Evolutionary conservation across 2,888 invertebrate species (phyloP).

Genomic region (Epistrophe eligans): DNA sequence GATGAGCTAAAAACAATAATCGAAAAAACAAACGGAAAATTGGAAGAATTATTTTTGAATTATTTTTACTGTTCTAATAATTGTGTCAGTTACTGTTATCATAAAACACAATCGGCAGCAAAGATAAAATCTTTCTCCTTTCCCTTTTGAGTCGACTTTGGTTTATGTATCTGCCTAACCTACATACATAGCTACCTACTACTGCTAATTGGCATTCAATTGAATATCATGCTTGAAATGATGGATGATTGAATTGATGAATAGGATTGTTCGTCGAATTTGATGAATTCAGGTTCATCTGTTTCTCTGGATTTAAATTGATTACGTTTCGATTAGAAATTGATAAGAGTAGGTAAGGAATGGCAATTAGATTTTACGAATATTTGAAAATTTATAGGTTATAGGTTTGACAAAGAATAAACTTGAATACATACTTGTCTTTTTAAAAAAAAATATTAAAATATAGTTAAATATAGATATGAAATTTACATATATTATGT

Average conservation of each 20-base stretch:
- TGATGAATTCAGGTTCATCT: conserved; percentile 18
- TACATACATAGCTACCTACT: no score
- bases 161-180: no score
- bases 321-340: conserved; percentile 24
- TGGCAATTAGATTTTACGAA: conserved; percentile 11
- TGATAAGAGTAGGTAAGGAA: conserved; percentile 5
- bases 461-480: no score
- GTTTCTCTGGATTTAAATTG: conserved; percentile 30
- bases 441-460: no score
- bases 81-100: neutral
- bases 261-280: conserved; percentile 35
- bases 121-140: neutral
- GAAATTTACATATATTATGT: no score
- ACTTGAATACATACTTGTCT: no score
- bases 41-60: no score
- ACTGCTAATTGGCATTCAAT: conserved; percentile 64
- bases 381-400: neutral
- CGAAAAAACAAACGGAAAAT: no score
- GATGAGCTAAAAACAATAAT: no score
- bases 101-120: neutral
- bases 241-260: conserved; percentile 44
- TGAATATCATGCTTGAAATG: conserved; percentile 41
- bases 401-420: no score
- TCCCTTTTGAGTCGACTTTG: conserved; percentile 4
- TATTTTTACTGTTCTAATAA: neutral